These are phyloP conservation scores for Sylvia atricapilla DNA, from an alignment of 2,113 vertebrate genomes.

Conservation along the genomic window DNA sequence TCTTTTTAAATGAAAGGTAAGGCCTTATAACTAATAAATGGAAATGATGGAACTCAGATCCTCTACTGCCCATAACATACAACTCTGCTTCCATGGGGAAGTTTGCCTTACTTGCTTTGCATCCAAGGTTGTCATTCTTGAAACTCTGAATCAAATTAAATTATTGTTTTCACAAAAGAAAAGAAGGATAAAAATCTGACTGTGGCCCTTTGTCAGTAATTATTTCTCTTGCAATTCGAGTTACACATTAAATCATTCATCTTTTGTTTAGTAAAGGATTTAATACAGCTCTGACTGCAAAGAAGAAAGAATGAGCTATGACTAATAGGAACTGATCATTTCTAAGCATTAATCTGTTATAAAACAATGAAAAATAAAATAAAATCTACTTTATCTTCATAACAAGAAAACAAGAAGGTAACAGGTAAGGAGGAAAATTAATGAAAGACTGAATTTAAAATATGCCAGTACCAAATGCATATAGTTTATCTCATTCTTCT, in stretches of 20 bases:
- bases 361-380: conserved; percentile 34
- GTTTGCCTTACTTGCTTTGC: not conserved
- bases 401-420: conserved; percentile 3
- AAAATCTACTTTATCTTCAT: conserved; percentile 53
- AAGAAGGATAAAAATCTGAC: not conserved
- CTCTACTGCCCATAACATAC: not conserved
- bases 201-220: conserved; percentile 25
- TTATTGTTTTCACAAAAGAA: not conserved
- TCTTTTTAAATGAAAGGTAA: not conserved
- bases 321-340: conserved; percentile 51
- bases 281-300: conserved; percentile 11
- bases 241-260: not conserved
- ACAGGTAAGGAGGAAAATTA: conserved; percentile 45
- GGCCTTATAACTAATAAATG: not conserved
- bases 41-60: not conserved
- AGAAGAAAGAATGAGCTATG: conserved; percentile 49
- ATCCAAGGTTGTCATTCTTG: not conserved
- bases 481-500: conserved; percentile 14
- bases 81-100: not conserved
- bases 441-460: conserved; percentile 57
- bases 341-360: conserved; percentile 55
- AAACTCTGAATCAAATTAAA: conserved; percentile 12
- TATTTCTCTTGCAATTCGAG: conserved; percentile 24
- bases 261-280: conserved; percentile 62
- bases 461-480: conserved; percentile 13